These are phyloP conservation scores for Heliconius ethilla DNA, from an alignment of 2,888 invertebrate genomes.

Conservation along the genomic window DNA sequence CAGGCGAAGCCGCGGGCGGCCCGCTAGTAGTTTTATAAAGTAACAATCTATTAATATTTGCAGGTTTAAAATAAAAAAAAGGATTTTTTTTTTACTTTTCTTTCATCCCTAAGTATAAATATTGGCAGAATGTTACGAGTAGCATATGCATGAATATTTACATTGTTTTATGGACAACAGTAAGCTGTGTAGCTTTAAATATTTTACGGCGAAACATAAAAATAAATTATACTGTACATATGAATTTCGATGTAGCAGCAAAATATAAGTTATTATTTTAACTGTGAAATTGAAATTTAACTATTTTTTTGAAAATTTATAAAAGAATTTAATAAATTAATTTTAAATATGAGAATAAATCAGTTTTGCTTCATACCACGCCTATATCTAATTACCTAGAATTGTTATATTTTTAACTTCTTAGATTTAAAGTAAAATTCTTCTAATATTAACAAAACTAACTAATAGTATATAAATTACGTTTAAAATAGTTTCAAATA, in stretches of 20 bases:
- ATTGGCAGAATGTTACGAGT: slow-evolving; percentile 26
- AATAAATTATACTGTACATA: slow-evolving; percentile 50
- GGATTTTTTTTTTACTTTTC: neutral
- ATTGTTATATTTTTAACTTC: neutral
- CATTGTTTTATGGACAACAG: slow-evolving; percentile 63
- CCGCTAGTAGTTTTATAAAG: too few species aligned
- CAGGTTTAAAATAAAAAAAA: too few species aligned
- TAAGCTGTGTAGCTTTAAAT: slow-evolving; percentile 69
- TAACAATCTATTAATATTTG: too few species aligned
- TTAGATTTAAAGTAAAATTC: neutral
- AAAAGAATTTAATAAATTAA: neutral
- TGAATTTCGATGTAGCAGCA: slow-evolving; percentile 38
- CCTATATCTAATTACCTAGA: neutral
- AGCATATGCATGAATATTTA: slow-evolving; percentile 41
- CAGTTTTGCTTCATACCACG: neutral
- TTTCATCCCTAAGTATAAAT: neutral
- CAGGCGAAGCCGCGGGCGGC: too few species aligned
- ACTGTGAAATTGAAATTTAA: neutral
- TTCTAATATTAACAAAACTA: neutral
- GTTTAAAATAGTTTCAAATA: slow-evolving; percentile 4
- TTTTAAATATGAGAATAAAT: neutral
- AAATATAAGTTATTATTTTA: neutral
- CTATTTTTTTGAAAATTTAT: neutral
- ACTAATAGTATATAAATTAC: neutral
- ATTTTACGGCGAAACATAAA: slow-evolving; percentile 70